phyloP scores from a whole-genome alignment of 2,113 vertebrate genomes.

The Phyllopteryx taeniolatus region DNA sequence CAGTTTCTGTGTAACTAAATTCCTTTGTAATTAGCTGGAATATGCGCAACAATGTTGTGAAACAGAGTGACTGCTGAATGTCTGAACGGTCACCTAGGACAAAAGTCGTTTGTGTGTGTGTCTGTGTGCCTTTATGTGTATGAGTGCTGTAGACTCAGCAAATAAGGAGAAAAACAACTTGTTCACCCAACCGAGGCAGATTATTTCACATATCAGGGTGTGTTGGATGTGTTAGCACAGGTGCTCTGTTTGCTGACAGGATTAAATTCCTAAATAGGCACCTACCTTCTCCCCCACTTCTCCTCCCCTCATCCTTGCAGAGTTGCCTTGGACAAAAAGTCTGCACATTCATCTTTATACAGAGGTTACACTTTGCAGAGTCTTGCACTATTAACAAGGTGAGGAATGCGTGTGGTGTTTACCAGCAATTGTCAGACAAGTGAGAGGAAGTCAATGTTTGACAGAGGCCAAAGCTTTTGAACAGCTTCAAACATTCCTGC shows the following conservation, averaged over 20 bases:
- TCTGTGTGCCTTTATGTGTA: not conserved
- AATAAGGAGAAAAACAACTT: conserved; percentile 5
- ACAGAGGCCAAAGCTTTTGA: conserved; percentile 17
- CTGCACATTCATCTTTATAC: conserved; percentile 4
- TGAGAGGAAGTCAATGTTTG: conserved; percentile 48
- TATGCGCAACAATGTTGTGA: conserved; percentile 39
- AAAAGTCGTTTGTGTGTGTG: not conserved
- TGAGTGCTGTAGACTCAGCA: conserved; percentile 2
- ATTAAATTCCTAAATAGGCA: conserved; percentile 14
- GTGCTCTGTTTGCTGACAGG: conserved; percentile 49
- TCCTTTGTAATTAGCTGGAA: conserved; percentile 25
- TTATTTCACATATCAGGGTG: conserved; percentile 48
- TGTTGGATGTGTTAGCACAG: conserved; percentile 63
- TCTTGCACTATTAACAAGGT: conserved; percentile 49
- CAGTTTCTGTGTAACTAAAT: conserved; percentile 28
- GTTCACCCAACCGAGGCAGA: conserved; percentile 29
- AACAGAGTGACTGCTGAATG: conserved; percentile 16
- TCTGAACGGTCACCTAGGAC: conserved; percentile 22
- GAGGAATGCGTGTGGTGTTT: conserved; percentile 58
- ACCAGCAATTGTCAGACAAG: conserved; percentile 42
- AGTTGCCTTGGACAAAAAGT: conserved; percentile 1
- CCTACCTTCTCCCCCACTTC: not conserved
- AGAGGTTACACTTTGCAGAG: conserved; percentile 32
- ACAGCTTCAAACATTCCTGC: conserved; percentile 26
- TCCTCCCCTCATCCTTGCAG: not conserved